Evolutionary conservation across 2,888 invertebrate species (phyloP).

Genomic region (Caenorhabditis sp.): DNA sequence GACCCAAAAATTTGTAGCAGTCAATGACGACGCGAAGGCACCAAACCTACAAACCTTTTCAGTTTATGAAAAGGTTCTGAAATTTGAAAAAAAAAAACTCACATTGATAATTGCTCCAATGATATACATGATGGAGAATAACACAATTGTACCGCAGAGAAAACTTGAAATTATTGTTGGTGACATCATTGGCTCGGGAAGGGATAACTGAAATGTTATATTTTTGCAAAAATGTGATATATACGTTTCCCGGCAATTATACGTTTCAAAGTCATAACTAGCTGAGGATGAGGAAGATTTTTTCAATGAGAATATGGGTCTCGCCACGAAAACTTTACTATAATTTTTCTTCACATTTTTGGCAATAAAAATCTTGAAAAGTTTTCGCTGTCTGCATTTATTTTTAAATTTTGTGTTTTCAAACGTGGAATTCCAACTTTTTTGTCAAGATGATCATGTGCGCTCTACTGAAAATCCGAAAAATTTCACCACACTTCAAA

Average conservation of each 20-base stretch:
- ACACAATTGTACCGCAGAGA: conserved; percentile 14
- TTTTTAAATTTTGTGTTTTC: no score
- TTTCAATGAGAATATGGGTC: no score
- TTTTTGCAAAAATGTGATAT: background rate
- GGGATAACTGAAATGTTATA: conserved; percentile 10
- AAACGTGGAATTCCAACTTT: no score
- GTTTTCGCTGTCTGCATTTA: no score
- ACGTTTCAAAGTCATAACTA: background rate
- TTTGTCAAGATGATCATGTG: no score
- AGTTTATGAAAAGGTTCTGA: background rate
- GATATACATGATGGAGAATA: conserved; percentile 21
- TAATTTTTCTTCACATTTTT: no score
- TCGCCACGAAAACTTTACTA: no score
- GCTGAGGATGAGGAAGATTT: no score
- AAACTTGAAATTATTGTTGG: conserved; percentile 25
- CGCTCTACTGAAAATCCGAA: no score
- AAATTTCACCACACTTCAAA: no score
- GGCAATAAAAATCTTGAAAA: no score
- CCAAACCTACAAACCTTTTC: conserved; percentile 33
- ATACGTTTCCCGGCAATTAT: background rate
- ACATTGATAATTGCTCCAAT: conserved; percentile 28
- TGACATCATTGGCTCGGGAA: conserved; percentile 26
- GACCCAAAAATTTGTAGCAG: conserved; percentile 22
- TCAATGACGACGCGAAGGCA: conserved; percentile 36
- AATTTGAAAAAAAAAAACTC: background rate